These are phyloP conservation scores for Zoanthus sansibaricus DNA, from an alignment of 92 coral and sea anemone genomes.

Conservation along the genomic window DNA sequence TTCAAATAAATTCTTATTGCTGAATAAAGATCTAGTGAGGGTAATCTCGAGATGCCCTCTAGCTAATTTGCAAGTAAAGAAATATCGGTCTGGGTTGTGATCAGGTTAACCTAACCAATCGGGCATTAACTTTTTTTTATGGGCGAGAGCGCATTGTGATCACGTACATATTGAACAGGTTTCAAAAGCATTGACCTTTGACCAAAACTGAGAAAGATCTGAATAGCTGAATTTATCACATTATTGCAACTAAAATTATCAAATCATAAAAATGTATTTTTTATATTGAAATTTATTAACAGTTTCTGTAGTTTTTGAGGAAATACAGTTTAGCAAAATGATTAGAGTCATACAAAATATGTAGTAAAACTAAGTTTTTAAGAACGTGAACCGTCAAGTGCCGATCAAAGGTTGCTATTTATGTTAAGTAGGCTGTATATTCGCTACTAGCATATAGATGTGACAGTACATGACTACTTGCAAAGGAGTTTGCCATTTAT, in stretches of 20 bases:
- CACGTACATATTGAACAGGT: slow-evolving; percentile 30
- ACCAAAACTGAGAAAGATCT: background rate
- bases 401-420: background rate
- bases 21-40: background rate
- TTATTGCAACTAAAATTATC: too few species aligned
- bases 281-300: background rate
- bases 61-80: slow-evolving; percentile 23
- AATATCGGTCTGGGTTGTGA: slow-evolving; percentile 12
- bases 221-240: too few species aligned
- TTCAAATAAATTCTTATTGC: background rate
- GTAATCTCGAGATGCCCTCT: slow-evolving; percentile 6
- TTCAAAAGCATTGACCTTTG: slow-evolving; percentile 32
- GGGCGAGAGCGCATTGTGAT: slow-evolving; percentile 12
- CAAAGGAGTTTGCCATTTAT: background rate
- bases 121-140: background rate
- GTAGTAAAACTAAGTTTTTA: background rate
- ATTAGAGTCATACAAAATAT: background rate
- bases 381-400: background rate
- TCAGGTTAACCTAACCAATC: slow-evolving; percentile 15
- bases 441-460: background rate
- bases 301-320: background rate
- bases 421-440: background rate
- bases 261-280: too few species aligned
- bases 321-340: background rate
- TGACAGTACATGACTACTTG: background rate